These are phyloP conservation scores for Patagioenas fasciata DNA, from an alignment of 2,113 vertebrate genomes.

Conservation along the genomic window DNA sequence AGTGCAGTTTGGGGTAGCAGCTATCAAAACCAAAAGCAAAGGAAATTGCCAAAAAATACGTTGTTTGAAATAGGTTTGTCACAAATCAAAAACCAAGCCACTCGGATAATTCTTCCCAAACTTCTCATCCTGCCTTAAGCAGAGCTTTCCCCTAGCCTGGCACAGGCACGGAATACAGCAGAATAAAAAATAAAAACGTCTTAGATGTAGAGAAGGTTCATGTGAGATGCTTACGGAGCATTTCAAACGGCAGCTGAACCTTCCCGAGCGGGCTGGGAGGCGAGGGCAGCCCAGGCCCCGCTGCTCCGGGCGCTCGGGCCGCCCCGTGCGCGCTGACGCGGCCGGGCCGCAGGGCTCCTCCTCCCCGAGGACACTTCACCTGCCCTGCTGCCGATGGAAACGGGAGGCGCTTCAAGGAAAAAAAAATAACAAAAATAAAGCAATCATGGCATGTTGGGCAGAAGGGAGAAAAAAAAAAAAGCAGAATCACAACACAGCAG, in stretches of 20 bases:
- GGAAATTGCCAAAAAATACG: neutral
- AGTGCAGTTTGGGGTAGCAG: neutral
- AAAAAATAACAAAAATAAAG: neutral
- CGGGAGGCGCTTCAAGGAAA: neutral
- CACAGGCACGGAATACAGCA: neutral
- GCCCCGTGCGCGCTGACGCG: too few species aligned
- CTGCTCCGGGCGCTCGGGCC: constrained; percentile 4
- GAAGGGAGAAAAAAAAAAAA: neutral
- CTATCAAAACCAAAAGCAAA: neutral
- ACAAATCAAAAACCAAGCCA: neutral
- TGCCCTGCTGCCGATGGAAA: neutral
- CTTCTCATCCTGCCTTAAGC: neutral
- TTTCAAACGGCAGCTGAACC: neutral
- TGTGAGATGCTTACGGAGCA: neutral
- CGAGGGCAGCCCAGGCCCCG: neutral
- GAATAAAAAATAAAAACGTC: neutral
- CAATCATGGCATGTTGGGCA: neutral
- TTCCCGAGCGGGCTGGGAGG: neutral
- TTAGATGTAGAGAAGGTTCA: constrained; percentile 54
- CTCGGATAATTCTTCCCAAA: neutral
- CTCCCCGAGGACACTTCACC: neutral
- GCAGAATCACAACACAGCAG: neutral
- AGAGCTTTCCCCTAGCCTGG: neutral
- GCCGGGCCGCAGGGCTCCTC: neutral
- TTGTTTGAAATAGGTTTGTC: neutral